Conservation (phyloP, 2,888 invertebrate genomes). For the Apamea anceps region DNA sequence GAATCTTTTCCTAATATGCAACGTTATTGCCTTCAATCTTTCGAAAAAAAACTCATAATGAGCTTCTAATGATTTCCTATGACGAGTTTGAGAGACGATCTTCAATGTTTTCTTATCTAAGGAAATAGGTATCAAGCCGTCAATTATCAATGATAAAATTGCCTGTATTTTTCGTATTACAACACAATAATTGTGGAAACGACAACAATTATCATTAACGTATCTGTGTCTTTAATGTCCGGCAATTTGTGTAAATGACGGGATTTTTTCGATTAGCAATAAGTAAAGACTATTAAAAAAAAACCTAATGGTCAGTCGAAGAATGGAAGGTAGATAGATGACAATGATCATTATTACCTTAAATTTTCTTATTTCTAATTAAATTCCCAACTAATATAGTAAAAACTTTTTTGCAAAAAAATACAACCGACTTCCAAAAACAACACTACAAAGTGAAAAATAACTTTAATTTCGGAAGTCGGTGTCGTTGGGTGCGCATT, state of each 20-base stretch:
- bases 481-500: too few species aligned
- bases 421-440: too few species aligned
- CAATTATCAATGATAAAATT: constrained; percentile 30
- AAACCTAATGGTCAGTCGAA: constrained; percentile 48
- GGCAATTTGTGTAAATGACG: constrained; percentile 55
- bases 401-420: too few species aligned
- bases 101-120: not conserved
- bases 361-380: constrained; percentile 15
- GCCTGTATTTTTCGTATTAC: constrained; percentile 27
- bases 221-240: constrained; percentile 41
- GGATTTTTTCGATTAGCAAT: constrained; percentile 52
- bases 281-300: constrained; percentile 27
- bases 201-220: constrained; percentile 54
- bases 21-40: constrained; percentile 23
- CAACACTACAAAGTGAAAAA: too few species aligned
- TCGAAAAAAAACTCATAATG: constrained; percentile 25
- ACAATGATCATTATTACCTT: constrained; percentile 15
- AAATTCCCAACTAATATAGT: constrained; percentile 25
- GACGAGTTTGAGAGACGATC: not conserved
- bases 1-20: constrained; percentile 38
- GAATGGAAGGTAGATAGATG: constrained; percentile 53
- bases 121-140: not conserved
- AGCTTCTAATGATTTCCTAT: constrained; percentile 3
- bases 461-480: too few species aligned
- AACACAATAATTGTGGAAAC: constrained; percentile 39